Base-by-base conservation (phyloP, 2,797 vertebrate genomes). In the Petrocephalus sullivani region DNA sequence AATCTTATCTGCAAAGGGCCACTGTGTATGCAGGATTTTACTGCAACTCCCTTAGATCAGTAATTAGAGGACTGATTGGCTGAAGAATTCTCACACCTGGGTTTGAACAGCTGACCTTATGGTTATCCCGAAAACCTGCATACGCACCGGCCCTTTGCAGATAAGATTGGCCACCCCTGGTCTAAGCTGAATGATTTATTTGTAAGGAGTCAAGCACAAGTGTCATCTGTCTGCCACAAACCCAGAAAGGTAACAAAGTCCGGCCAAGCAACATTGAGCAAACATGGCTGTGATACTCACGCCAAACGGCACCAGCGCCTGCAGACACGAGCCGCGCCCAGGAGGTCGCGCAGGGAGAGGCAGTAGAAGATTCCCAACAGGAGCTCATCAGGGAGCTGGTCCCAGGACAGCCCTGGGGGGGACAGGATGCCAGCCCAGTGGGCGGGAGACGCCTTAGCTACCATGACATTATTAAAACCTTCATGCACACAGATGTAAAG, bases 321-420 rank as follows among this genome's bases (percentile, higher is more conserved):
- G 92, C 97, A 98, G 5, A 97, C 94, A 0, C 87, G 3, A 0
- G 97, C 95, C 33, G 93, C 94, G 89, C 95, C 95, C 4, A 98
- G 90, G 19, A 99, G 96, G 16, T 98, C 96, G 0, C 91, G 94
- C 54, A 99, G 93, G 0, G 96, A 94, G 0, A 99, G 94, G 90
- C 90, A 95, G 0, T 93, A 94, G 88, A 98, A 94, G 92, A 99
- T 95, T 49, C 94, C 93, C 85, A 99, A 90, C 0, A 99, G 95
- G 85, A 99, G 93, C 92, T 99, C 98, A 8, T 99, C 98, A 0
- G 98, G 98, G 0, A 99, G 94, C 0, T 92, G 92, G 90, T 98
- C 96, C 97, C 97, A 98, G 3, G 96, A 97, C 86, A 97, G 14
- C 19, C 92, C 97, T 96, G 91, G 0, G 4, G 71, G 23, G 12